These are phyloP conservation scores for Heliconius charithonia DNA, from an alignment of 2,888 invertebrate species.

Conservation along the genomic window DNA sequence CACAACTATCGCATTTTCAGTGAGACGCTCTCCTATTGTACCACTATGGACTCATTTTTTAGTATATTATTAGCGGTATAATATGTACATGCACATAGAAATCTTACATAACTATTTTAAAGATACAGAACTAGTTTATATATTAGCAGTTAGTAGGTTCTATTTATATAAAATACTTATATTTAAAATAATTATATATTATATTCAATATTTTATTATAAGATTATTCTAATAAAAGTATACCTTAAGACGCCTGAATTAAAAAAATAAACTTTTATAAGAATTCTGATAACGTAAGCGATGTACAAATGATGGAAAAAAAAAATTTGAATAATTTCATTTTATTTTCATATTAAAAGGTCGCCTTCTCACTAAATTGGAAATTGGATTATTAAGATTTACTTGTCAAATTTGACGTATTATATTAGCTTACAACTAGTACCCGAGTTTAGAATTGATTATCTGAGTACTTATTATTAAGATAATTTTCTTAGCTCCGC, in stretches of 20 bases:
- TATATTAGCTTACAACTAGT: slow-evolving; percentile 1
- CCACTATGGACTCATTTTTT: no score
- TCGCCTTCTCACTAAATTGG: not conserved
- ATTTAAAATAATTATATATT: no score
- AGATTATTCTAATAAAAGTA: not conserved
- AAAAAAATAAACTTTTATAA: not conserved
- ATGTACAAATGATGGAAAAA: slow-evolving; percentile 2
- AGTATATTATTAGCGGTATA: no score
- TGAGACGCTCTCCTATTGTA: not conserved
- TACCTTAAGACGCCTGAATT: not conserved
- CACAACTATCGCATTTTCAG: not conserved
- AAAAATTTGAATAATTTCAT: slow-evolving; percentile 10
- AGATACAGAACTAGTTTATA: not conserved
- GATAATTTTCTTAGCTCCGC: not conserved
- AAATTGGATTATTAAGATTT: slow-evolving; percentile 33
- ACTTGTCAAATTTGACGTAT: slow-evolving; percentile 14
- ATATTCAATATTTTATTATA: not conserved
- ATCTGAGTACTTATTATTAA: not conserved
- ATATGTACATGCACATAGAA: not conserved
- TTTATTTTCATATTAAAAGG: slow-evolving; percentile 10
- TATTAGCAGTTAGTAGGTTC: no score
- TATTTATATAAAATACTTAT: no score
- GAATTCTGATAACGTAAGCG: not conserved
- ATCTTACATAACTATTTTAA: not conserved
- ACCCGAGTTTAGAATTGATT: not conserved